Base-by-base conservation (phyloP, 1,140 invertebrate genomes). In the Parapsyche elsis region DNA sequence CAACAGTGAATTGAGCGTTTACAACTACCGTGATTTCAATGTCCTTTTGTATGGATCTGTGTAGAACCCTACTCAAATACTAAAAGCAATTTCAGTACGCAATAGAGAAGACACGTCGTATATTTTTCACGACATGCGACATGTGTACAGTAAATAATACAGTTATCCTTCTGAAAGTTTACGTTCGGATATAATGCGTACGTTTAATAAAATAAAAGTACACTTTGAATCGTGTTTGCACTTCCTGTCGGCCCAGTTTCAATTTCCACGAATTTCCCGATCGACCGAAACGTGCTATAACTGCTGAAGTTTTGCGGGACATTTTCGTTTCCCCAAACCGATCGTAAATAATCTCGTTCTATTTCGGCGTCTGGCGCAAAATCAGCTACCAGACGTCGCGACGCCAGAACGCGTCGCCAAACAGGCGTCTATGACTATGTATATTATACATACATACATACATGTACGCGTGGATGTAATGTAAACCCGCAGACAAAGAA, bases 331-430 rank as follows among this genome's bases (percentile, higher is more conserved):
- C 49, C 44, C 46, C 9, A 59, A 76, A 76, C 16, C 57, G 57
- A 45, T 64, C 75, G 26, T 77, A 77, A 77, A 77, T 77, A 44
- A 77, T 77, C 23, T 19, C 45, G 30, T 23, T 77, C 46, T 64
- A 64, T 77, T 77, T 77, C 53, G 57, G 57, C 75, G 45, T 57
- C 44, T 77, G 75, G 75, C 75, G 75, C 21, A 26, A 64, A 30
- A 16, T 77, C 75, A 45, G 59, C 57, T 64, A 21, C 75, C 75
- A 77, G 75, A 77, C 75, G 57, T 64, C 23, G 26, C 21, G 75
- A 64, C 75, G 75, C 75, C 75, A 45, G 30, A 21, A 46, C 10
- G 24, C 24, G 24, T 24, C 64, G 64, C 16, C 49, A 7, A 38
- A 38, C 30, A 38, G 49, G 49, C 49, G 49, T 53, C 49, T 38